Evolutionary conservation across 2,888 invertebrate species (phyloP), one percentile per base, ranked within the genome.

Genomic region (Brassicogethes aeneus): DNA sequence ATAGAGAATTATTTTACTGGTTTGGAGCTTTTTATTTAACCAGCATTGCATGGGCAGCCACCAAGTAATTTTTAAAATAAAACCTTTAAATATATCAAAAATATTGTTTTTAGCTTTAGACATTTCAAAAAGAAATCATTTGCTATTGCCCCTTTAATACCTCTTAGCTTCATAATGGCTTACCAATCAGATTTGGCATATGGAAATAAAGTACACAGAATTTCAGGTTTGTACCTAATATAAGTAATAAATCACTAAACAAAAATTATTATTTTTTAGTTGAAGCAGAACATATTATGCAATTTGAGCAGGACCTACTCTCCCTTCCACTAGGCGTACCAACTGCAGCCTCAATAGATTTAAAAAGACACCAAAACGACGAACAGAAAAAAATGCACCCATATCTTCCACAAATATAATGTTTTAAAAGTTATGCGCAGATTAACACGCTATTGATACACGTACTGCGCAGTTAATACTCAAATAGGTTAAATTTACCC

Each of bases 251-350:
- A 5, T 42, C 14, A 41, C 40, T 34, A 30, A 42, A 36, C n/a
- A n/a, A n/a, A n/a, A n/a, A n/a, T n/a, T n/a, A n/a, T n/a, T n/a
- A n/a, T n/a, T n/a, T 60, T 64, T 23, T 59, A 73, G 85, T 77
- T 68, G 86, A 86, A 70, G 86, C 86, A 15, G 84, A 86, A 60
- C 81, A 84, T 65, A 84, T 87, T 43, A 76, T 87, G 75, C 79
- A 81, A 39, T 81, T 82, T 52, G 86, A 87, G 60, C 68, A 72
- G 7, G 79, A 81, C 34, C 65, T 80, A 37, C 64, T 87, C n/a
- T 77, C 79, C 46, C 70, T 81, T 65, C 86, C 87, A 0, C 77
- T 80, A 43, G 85, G 85, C 2, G 65, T 85, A 1, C 86, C 87
- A n/a, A 78, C 82, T 1, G 78, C 83, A 1, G 76, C 82, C 3